Conservation (phyloP, 2,888 invertebrate genomes). For the Dromius quadrimaculatus region DNA sequence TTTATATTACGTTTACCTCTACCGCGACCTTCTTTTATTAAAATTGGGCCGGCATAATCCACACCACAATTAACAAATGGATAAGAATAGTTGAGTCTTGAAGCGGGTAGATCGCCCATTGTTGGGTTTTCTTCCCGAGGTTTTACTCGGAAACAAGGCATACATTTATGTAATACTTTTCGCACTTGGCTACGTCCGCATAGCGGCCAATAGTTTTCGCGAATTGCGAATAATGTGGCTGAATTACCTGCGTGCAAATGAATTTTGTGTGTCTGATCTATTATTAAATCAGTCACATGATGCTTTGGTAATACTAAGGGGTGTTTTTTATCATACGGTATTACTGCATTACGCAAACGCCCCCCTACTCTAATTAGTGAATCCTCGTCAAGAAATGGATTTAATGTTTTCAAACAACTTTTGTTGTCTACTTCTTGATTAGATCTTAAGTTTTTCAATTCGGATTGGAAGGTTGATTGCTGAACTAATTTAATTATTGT, state of each 20-base stretch:
- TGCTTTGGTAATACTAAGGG: conserved; percentile 19
- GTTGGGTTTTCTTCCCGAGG: neutral
- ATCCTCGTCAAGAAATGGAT: conserved; percentile 17
- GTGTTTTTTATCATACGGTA: neutral
- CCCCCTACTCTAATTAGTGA: conserved; percentile 25
- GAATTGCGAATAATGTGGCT: neutral
- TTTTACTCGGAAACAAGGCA: neutral
- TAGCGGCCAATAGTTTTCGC: neutral
- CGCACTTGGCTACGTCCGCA: conserved; percentile 7
- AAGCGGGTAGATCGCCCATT: conserved; percentile 17
- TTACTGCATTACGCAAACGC: conserved; percentile 6
- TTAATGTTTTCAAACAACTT: conserved; percentile 3
- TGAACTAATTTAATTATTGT: conserved; percentile 42
- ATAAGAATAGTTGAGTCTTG: conserved; percentile 1
- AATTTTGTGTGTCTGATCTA: conserved; percentile 45
- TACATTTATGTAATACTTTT: conserved; percentile 10
- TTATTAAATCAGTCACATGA: conserved; percentile 46
- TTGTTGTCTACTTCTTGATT: neutral
- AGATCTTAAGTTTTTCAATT: conserved; percentile 34
- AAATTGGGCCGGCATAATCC: conserved; percentile 54
- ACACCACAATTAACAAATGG: conserved; percentile 30
- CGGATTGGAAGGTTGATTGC: conserved; percentile 55
- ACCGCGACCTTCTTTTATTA: conserved; percentile 45
- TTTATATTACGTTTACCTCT: conserved; percentile 51
- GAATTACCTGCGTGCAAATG: conserved; percentile 2